Base-by-base conservation (phyloP, 2,797 vertebrate species). In the Eutrigla gurnardus region DNA sequence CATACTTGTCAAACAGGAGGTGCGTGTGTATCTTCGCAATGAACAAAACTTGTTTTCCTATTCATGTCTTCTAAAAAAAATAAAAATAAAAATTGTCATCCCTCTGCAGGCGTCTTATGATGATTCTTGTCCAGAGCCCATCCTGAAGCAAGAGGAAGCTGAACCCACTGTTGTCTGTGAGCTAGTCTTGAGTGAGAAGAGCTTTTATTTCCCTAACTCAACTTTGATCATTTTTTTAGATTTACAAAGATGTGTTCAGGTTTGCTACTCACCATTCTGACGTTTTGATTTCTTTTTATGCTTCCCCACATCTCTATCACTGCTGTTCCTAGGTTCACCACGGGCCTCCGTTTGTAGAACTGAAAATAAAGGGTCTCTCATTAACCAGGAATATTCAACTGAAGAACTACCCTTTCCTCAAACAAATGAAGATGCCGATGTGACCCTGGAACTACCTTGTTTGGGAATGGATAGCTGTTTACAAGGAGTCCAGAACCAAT, bases 1-100 rank as follows among this genome's bases (percentile, higher is more conserved):
- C 54, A 63, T 84, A 25, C 53, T 77, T 25, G 78, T 91, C 52
- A 93, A 93, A 86, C 80, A 90, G 57, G 89, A 93, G 83, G 93
- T 93, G 18, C 0, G 84, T 36, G 40, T 61, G n/a, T 60, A 33
- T 57, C 1, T 52, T 32, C 2, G 11, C 6, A 17, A 9, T 42
- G 52, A 46, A 43, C 47, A 35, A 35, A 52, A 15, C 10, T 4
- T 35, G 18, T 55, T 50, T 55, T 60, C 4, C 5, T 6, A 10
- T 60, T 25, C 17, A 11, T 63, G 32, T 40, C 8, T 37, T 42
- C 3, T 65, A 25, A 25, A 25, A 25, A 25, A 1, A 25, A 7
- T 18, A 2, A 68, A 64, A 46, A 15, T 25, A 43, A 0, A 36
- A 7, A 17, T 18, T 8, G 61, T 49, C 4, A 6, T 7, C 0